Evolutionary conservation across 2,113 vertebrate genomes (phyloP).

Genomic region (Notarius quadriscutis): DNA sequence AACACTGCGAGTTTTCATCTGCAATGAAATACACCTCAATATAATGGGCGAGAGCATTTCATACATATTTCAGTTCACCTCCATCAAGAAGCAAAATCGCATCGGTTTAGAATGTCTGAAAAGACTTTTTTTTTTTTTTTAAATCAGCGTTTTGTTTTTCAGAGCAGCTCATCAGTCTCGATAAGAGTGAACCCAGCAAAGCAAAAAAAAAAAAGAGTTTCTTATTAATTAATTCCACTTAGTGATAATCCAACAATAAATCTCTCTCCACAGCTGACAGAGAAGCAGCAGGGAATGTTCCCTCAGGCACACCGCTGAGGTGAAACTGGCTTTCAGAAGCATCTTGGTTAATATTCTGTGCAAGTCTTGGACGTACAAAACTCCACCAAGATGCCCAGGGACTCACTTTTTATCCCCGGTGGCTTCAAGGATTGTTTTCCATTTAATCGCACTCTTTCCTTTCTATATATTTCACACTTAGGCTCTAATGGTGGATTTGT

Average conservation of each 20-base stretch:
- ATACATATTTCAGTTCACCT: background rate
- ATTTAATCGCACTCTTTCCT: slow-evolving; percentile 47
- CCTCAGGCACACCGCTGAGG: background rate
- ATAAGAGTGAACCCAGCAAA: background rate
- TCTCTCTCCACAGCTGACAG: background rate
- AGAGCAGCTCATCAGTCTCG: background rate
- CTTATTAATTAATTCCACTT: background rate
- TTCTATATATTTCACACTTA: slow-evolving; percentile 37
- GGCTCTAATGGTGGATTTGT: background rate
- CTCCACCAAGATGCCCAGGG: slow-evolving; percentile 31
- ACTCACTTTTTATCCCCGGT: slow-evolving; percentile 48
- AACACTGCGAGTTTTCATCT: background rate
- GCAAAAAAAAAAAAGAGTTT: background rate
- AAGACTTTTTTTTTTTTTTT: background rate
- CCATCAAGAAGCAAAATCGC: background rate
- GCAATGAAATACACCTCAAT: background rate
- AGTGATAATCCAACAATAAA: background rate
- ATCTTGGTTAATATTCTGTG: slow-evolving; percentile 52
- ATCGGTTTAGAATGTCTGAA: too few relatives aligned
- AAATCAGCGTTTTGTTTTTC: background rate
- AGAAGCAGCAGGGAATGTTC: background rate
- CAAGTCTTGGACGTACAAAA: slow-evolving; percentile 24
- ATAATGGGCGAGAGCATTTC: background rate
- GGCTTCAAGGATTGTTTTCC: slow-evolving; percentile 50
- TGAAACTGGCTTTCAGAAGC: slow-evolving; percentile 7